Base-by-base conservation (phyloP, 2,888 invertebrate species). In the Conchocele bisecta region DNA sequence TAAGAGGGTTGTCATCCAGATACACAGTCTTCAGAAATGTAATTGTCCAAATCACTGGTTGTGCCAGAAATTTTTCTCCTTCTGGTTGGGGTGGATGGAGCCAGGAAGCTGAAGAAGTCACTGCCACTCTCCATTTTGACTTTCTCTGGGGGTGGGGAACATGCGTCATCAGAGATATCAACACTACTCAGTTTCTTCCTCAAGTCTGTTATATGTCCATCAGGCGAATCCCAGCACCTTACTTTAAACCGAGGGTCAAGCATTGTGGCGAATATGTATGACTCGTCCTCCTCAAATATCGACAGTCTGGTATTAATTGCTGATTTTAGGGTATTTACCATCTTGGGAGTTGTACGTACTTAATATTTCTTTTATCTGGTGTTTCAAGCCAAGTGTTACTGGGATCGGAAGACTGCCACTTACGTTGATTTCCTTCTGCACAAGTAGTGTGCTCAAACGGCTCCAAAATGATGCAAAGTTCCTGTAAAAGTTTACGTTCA, bases 81-180 rank as follows among this genome's bases (percentile, higher is more conserved):
- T 56, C 61, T 24, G 20, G n/a, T 48, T 46, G 31, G 7, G n/a
- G 60, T 37, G 24, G 54, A 24, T 20, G 46, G 28, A 22, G 41
- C 37, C 56, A 69, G 29, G 58, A 69, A 69, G 28, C 57, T 50
- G 46, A 63, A 63, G 41, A 69, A 37, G 44, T 58, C 58, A 53
- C 53, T 53, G 35, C 42, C 31, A 31, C 3, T 13, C 31, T 53
- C n/a, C n/a, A n/a, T 58, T 35, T 22, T 11, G 17, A 22, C 26
- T 24, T 69, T 57, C 13, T 28, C 13, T 22, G 59, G 53, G 9
- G 67, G 59, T 13, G 59, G n/a, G n/a, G n/a, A n/a, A n/a, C n/a
- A n/a, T n/a, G n/a, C n/a, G n/a, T n/a, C n/a, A n/a, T n/a, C n/a
- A n/a, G n/a, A n/a, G n/a, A n/a, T n/a, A n/a, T n/a, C n/a, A n/a